Percentiles rank a stretch among this genome's conserved stretches.
These are phyloP conservation scores for Neodiprion pinetum DNA, from an alignment of 1,140 invertebrate species.

Conservation along the genomic window DNA sequence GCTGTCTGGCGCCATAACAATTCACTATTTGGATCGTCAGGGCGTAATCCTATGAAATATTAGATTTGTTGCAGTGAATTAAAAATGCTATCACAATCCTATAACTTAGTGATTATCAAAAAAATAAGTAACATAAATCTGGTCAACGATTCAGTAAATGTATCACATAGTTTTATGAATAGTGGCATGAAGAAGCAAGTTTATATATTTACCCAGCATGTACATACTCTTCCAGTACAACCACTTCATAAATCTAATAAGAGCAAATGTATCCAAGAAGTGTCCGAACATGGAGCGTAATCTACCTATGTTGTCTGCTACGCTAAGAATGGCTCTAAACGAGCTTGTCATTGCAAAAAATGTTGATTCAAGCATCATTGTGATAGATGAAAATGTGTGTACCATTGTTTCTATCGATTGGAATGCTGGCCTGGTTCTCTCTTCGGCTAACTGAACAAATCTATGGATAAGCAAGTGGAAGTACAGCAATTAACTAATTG, in stretches of 20 bases:
- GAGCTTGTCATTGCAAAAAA: slow-evolving; percentile 94
- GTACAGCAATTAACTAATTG: slow-evolving; percentile 1
- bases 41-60: slow-evolving; percentile 64
- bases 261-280: slow-evolving; percentile 83
- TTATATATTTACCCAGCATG: slow-evolving; percentile 67
- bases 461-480: slow-evolving; percentile 54
- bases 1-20: slow-evolving; percentile 51
- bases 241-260: slow-evolving; percentile 82
- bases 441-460: slow-evolving; percentile 88
- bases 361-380: slow-evolving; percentile 96
- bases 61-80: slow-evolving; percentile 60
- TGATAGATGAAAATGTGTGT: slow-evolving; percentile 88
- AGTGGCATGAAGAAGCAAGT: slow-evolving; percentile 37
- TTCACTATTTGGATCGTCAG: slow-evolving; percentile 60
- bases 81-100: slow-evolving; percentile 29
- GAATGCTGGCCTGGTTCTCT: slow-evolving; percentile 90
- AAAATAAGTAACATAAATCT: slow-evolving; percentile 40
- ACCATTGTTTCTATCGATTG: slow-evolving; percentile 94
- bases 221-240: slow-evolving; percentile 77
- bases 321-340: slow-evolving; percentile 92
- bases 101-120: slow-evolving; percentile 1
- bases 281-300: slow-evolving; percentile 83
- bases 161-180: slow-evolving; percentile 34
- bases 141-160: slow-evolving; percentile 42
- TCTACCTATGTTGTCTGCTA: slow-evolving; percentile 92